Base-by-base conservation (phyloP, 2,888 invertebrate species). In the Drosophila flavopinicola region DNA sequence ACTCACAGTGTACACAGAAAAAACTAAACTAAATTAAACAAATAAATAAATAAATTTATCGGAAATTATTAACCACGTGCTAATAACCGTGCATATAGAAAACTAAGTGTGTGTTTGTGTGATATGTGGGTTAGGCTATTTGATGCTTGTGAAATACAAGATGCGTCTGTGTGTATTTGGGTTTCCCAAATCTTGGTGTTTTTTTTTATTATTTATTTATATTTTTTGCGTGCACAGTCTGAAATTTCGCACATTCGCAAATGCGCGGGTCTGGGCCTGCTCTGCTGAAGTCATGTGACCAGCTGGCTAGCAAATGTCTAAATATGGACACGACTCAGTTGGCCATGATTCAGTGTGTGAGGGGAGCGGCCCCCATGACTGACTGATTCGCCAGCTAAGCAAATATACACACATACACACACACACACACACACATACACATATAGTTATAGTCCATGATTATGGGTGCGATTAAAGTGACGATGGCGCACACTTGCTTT, bases 241-340 rank as follows among this genome's bases (percentile, higher is more conserved):
- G 42, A 44, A 49, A 64, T 64, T 68, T 73, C 70, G 66, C 76
- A 75, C 65, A 71, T 75, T 38, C 17, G n/a, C 20, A 58, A 56
- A 59, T 48, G 59, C 51, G n/a, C n/a, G n/a, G n/a, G n/a, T n/a
- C n/a, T n/a, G 57, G 25, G 35, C 38, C 49, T 56, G n/a, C n/a
- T 41, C 35, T 35, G 35, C 35, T 35, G 32, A 15, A 24, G 77
- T 80, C 80, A 80, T 80, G 83, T 80, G 80, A 80, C 82, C 63
- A 76, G 60, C 69, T 78, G 85, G 66, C 83, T 85, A 58, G 78
- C 78, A 58, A 82, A 70, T 70, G 83, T 78, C 80, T 80, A 78
- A 75, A 72, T 75, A 73, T 82, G 85, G 85, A 49, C 67, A 66
- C 61, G 57, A 66, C 59, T n/a, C n/a, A n/a, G n/a, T 60, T 58